Base-by-base conservation (phyloP, 2,888 invertebrate genomes). In the Lamellibrachia satsuma region DNA sequence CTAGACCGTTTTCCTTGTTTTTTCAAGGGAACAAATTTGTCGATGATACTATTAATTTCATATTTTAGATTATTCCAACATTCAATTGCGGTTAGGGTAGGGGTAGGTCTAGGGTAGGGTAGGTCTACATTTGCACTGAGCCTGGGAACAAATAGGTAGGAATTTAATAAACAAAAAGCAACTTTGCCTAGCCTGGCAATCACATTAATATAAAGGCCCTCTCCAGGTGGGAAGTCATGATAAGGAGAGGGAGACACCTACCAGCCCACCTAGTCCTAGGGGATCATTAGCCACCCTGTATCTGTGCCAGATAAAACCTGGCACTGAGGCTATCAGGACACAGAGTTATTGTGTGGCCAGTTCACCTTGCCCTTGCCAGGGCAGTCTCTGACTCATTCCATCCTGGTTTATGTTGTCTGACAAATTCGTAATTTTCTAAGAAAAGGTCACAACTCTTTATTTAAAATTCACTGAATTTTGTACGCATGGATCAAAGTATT, bases 241-340 rank as follows among this genome's bases (percentile, higher is more conserved):
- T 75, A 75, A 75, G 75, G 75, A 22, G n/a, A 22, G 15, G 75
- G n/a, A 75, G 75, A 75, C 75, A 22, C 75, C 75, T 75, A 22
- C 75, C 75, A 75, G 75, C 75, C 75, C 75, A 75, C 75, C 75
- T 75, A 15, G 15, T 75, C 75, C 22, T 6, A 75, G 22, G 75
- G 75, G 75, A 75, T 75, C 75, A 75, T 75, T 75, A 75, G n/a
- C 75, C 75, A 75, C 75, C 75, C 75, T 75, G 75, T 75, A 75
- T 75, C 75, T 75, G 75, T 75, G 75, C 75, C 75, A 75, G 75
- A 75, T 75, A 22, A 75, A 75, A 75, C 22, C 75, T 75, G 75
- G 75, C 75, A 75, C 75, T 75, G 75, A 6, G 75, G 75, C 75
- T 75, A 75, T 75, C 75, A 22, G 75, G 75, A 75, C 75, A 75